Percentiles rank a stretch among this genome's conserved stretches.
Evolutionary conservation across 2,797 vertebrate species (phyloP).

Genomic region (Macrochelys suwanniensis): DNA sequence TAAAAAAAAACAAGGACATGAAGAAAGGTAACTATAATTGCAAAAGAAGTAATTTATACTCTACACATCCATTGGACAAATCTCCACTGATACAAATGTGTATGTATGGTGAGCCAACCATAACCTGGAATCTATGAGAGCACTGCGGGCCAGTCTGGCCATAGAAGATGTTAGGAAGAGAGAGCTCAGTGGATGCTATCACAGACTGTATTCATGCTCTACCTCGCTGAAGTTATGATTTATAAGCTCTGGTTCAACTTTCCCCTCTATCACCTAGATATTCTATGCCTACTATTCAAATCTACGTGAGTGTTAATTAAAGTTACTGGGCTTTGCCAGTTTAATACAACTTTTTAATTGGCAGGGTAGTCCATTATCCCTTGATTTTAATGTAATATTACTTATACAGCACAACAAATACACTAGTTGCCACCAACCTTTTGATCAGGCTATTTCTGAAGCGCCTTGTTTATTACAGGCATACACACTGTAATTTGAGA

Average conservation of each 20-base stretch:
- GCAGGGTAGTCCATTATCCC: background rate
- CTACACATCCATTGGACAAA: fast-evolving
- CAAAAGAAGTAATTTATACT: background rate
- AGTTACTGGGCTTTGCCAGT: background rate
- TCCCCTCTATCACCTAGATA: background rate
- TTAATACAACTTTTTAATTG: background rate
- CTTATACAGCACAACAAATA: background rate
- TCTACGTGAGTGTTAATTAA: background rate
- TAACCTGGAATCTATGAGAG: background rate
- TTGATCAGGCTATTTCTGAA: background rate
- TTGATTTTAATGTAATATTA: background rate
- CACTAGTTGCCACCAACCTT: background rate
- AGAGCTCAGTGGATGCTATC: background rate
- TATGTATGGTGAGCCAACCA: background rate
- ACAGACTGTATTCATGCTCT: background rate
- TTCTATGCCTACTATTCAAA: background rate
- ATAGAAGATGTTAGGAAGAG: background rate
- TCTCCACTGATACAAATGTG: background rate
- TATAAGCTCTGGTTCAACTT: background rate
- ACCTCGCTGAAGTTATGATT: background rate
- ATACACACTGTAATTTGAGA: background rate
- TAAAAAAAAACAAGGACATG: slow-evolving; percentile 10
- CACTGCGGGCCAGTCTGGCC: background rate
- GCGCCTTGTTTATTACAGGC: background rate
- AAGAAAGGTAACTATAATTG: background rate